These are phyloP conservation scores for Girardinichthys multiradiatus DNA, from an alignment of 2,113 vertebrate species.

Conservation along the genomic window DNA sequence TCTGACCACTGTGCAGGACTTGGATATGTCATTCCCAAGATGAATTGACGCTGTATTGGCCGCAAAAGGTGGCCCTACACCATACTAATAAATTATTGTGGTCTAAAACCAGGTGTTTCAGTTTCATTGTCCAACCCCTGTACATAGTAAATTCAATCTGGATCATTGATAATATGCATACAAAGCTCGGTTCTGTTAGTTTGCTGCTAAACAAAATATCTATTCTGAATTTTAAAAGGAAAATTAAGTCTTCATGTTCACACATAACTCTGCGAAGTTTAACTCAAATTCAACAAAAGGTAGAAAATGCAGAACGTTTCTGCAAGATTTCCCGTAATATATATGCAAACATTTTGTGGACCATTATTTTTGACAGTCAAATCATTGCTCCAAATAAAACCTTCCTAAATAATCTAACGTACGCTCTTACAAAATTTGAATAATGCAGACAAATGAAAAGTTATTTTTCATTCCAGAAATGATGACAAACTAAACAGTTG, in stretches of 20 bases:
- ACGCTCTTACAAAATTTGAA: neutral
- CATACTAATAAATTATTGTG: too few relatives aligned
- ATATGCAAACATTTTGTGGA: neutral
- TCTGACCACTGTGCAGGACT: too few relatives aligned
- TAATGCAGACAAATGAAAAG: neutral
- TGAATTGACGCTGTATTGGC: too few relatives aligned
- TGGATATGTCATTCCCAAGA: too few relatives aligned
- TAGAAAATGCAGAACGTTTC: neutral
- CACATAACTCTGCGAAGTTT: neutral
- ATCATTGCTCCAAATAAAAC: neutral
- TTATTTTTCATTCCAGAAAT: neutral
- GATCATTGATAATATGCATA: conserved; percentile 53
- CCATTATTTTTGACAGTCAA: neutral
- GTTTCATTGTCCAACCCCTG: too few relatives aligned
- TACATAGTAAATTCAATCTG: conserved; percentile 65
- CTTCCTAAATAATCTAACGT: neutral
- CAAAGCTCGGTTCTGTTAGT: conserved; percentile 65
- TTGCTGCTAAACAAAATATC: too few relatives aligned
- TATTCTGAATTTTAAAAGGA: too few relatives aligned
- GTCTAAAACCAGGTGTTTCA: too few relatives aligned
- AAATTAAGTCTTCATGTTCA: too few relatives aligned
- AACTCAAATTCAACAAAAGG: neutral
- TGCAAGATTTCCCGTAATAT: neutral
- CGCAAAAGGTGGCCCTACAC: too few relatives aligned
- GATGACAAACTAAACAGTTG: too few relatives aligned